A percentile compares a stretch with the other conserved stretches of the same genome.
phyloP scores from a whole-genome alignment of 2,113 vertebrate genomes.

The Hemibagrus wyckioides region DNA sequence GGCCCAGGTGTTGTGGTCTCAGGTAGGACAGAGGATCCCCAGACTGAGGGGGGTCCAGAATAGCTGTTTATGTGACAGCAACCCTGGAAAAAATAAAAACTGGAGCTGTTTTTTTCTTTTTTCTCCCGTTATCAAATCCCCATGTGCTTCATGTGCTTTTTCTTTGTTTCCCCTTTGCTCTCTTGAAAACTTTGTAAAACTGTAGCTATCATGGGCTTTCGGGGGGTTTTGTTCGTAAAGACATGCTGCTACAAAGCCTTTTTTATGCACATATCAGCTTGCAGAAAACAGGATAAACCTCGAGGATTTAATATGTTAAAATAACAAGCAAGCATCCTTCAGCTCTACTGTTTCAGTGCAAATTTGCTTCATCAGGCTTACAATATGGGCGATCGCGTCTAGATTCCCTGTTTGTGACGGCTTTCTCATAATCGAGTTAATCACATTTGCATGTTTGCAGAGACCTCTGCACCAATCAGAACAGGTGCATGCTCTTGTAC shows the following conservation, averaged over 20 bases:
- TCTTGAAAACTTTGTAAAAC: slow-evolving; percentile 19
- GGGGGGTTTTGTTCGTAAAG: not conserved
- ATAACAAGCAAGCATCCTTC: not conserved
- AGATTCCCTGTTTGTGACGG: slow-evolving; percentile 4
- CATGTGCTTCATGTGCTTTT: slow-evolving; percentile 1
- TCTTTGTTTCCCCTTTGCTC: slow-evolving; percentile 23
- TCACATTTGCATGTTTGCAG: slow-evolving; percentile 51
- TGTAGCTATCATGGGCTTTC: not conserved
- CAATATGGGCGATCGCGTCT: not conserved
- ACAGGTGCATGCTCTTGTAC: slow-evolving; percentile 37
- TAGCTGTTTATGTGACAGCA: slow-evolving; percentile 30
- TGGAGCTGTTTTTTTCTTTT: slow-evolving; percentile 32
- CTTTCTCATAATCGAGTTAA: slow-evolving; percentile 45
- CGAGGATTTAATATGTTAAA: not conserved
- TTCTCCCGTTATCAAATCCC: slow-evolving; percentile 28
- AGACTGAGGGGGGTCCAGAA: slow-evolving; percentile 30
- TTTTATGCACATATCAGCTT: slow-evolving; percentile 13
- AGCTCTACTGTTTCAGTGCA: not conserved
- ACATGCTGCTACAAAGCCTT: not conserved
- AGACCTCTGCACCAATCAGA: slow-evolving; percentile 29
- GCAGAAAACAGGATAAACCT: slow-evolving; percentile 2
- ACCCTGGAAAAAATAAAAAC: slow-evolving; percentile 20
- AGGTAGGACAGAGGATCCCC: slow-evolving; percentile 29
- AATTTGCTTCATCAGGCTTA: slow-evolving; percentile 14
- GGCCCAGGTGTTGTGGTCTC: not conserved